phyloP scores from a whole-genome alignment of 2,113 vertebrate species.

The Numenius arquata region DNA sequence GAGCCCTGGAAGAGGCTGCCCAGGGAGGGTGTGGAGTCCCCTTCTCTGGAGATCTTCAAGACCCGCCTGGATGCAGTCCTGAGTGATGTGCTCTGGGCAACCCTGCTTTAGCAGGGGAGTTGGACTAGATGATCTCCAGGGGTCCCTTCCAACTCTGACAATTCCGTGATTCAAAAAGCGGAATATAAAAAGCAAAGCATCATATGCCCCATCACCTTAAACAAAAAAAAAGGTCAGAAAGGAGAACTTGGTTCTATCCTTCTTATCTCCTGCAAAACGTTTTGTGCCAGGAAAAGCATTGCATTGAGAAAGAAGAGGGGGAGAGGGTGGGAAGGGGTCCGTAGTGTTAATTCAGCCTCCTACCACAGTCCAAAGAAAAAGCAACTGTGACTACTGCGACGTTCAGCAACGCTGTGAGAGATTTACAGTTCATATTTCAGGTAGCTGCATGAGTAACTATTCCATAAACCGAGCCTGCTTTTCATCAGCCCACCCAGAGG shows the following conservation, averaged over 20 bases:
- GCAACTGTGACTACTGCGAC: neutral
- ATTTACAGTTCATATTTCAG: neutral
- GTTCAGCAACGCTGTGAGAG: neutral
- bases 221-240: neutral
- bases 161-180: neutral
- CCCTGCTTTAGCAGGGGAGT: too few species aligned
- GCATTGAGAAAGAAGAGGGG: neutral
- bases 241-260: neutral
- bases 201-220: neutral
- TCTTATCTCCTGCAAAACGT: neutral
- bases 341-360: neutral
- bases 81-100: too few species aligned
- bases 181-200: neutral
- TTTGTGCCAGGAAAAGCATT: neutral
- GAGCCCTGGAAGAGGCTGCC: too few species aligned
- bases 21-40: too few species aligned
- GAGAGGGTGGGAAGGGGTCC: neutral
- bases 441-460: neutral
- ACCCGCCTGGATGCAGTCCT: too few species aligned
- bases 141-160: too few species aligned
- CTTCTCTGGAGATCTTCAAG: too few species aligned
- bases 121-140: too few species aligned
- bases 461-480: neutral
- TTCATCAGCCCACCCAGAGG: conserved; percentile 11
- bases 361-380: neutral